Conservation (phyloP, 2,888 invertebrate genomes). For the Eupithecia subfuscata region DNA sequence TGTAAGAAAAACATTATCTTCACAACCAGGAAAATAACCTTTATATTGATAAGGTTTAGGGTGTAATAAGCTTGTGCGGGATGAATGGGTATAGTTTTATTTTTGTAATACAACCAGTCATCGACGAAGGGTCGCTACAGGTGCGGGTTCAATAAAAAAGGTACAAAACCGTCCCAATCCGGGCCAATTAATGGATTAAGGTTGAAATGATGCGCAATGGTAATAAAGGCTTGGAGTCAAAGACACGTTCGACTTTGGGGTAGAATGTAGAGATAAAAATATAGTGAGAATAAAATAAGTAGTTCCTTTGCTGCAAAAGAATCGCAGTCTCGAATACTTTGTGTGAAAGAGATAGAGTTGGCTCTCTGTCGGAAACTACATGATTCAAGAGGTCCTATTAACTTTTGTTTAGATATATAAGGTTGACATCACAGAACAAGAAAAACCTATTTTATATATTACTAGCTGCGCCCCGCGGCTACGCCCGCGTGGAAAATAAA, state of each 20-base stretch:
- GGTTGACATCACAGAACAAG: no score
- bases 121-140: slow-evolving; percentile 71
- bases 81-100: slow-evolving; percentile 29
- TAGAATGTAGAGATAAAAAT: not conserved
- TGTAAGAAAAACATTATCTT: slow-evolving; percentile 48
- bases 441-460: no score
- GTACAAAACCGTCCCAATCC: slow-evolving; percentile 60
- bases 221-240: slow-evolving; percentile 35
- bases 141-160: slow-evolving; percentile 61
- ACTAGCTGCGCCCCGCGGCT: no score
- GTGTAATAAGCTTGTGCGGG: not conserved
- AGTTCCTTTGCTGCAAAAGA: not conserved
- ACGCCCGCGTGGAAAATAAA: no score
- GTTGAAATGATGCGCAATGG: slow-evolving; percentile 67
- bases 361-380: no score
- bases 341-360: not conserved
- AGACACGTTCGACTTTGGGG: not conserved
- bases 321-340: not conserved
- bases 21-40: slow-evolving; percentile 32
- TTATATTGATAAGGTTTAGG: not conserved
- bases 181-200: slow-evolving; percentile 75
- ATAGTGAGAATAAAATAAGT: not conserved
- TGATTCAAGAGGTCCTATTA: no score
- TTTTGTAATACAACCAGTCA: slow-evolving; percentile 72
- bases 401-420: no score